Percentiles rank a stretch among this genome's conserved stretches.
phyloP scores from a whole-genome alignment of 53 echinoderm and acorn worm species.

The Stichopus horrens region DNA sequence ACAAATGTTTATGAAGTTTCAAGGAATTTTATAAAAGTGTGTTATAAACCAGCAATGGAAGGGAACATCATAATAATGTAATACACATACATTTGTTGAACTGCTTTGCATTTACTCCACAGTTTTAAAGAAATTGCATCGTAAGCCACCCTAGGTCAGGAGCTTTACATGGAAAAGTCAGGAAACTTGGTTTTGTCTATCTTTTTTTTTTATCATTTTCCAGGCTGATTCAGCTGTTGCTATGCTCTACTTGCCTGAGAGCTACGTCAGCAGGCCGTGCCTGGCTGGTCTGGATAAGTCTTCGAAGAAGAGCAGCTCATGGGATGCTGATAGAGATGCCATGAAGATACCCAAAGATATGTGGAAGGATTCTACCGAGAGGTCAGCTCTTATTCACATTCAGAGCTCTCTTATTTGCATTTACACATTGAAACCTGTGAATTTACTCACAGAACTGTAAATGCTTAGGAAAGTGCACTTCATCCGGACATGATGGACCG shows the following conservation, averaged over 20 bases:
- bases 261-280: slow-evolving; percentile 65
- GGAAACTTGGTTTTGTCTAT: background rate
- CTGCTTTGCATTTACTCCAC: no score
- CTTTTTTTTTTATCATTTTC: background rate
- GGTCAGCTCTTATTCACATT: slow-evolving; percentile 48
- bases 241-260: slow-evolving; percentile 74
- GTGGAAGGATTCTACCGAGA: slow-evolving; percentile 69
- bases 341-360: slow-evolving; percentile 63
- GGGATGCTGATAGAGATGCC: slow-evolving; percentile 64
- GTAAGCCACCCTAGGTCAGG: background rate
- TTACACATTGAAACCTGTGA: no score
- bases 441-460: no score
- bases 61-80: no score
- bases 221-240: slow-evolving; percentile 76
- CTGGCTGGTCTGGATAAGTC: slow-evolving; percentile 68
- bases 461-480: background rate
- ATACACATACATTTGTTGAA: no score
- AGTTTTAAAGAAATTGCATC: background rate
- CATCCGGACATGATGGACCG: no score
- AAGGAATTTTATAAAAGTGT: no score
- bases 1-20: no score
- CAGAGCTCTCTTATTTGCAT: no score
- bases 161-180: no score
- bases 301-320: slow-evolving; percentile 66
- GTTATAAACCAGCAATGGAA: no score